These are phyloP conservation scores for Polyommatus iphigenia DNA, from an alignment of 2,888 invertebrate species.

Conservation along the genomic window DNA sequence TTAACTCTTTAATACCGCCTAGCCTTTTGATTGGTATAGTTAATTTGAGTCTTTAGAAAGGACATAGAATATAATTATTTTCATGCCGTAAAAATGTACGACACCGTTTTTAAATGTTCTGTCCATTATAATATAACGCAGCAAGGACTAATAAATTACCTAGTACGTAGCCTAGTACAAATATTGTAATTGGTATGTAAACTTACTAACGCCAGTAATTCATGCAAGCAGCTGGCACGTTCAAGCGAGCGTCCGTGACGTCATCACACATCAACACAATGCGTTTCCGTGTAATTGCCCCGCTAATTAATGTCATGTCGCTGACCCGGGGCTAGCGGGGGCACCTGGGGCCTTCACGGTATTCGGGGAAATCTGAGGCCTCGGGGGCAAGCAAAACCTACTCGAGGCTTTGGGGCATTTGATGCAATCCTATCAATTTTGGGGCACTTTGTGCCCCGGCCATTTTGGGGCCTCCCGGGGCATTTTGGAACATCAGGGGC, in stretches of 20 bases:
- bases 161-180: no score
- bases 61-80: no score
- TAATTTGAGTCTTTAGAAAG: no score
- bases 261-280: slow-evolving; percentile 36
- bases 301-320: slow-evolving; percentile 71
- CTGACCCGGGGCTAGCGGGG: slow-evolving; percentile 49
- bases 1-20: no score
- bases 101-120: no score
- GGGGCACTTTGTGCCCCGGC: not conserved
- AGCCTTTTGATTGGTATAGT: no score
- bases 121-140: no score
- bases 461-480: not conserved
- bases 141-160: no score
- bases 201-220: not conserved
- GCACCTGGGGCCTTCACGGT: not conserved
- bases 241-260: not conserved
- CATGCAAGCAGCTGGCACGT: not conserved
- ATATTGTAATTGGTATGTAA: no score
- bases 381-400: not conserved
- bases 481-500: not conserved
- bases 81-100: no score
- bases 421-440: no score
- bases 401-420: not conserved
- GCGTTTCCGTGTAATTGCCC: slow-evolving; percentile 56
- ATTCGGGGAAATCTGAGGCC: not conserved